Conservation (phyloP, 2,888 invertebrate genomes). For the Omphaloscelis lunosa region DNA sequence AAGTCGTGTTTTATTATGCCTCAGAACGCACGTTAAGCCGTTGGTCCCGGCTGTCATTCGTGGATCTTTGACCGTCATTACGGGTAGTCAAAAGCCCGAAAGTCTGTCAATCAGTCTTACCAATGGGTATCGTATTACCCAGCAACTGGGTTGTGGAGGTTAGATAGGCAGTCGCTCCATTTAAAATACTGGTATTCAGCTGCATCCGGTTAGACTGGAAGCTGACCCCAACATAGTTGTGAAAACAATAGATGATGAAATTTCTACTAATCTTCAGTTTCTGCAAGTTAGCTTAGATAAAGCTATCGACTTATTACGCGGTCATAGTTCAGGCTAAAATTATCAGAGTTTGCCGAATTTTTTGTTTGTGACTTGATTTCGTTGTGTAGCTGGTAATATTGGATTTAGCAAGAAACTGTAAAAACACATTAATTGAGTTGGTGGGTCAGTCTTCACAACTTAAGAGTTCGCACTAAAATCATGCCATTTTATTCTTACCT, state of each 20-base stretch:
- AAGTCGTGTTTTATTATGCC: not conserved
- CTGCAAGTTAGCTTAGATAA: not conserved
- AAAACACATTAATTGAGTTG: not conserved
- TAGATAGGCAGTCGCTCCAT: too few relatives aligned
- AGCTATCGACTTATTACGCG: not conserved
- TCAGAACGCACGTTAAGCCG: not conserved
- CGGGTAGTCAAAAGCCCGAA: too few relatives aligned
- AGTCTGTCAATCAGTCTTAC: too few relatives aligned
- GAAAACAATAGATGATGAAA: not conserved
- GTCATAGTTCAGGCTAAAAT: too few relatives aligned
- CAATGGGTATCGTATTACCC: too few relatives aligned
- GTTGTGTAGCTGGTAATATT: not conserved
- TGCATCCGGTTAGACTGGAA: not conserved
- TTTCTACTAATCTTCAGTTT: not conserved
- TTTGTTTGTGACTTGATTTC: not conserved
- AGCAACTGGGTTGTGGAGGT: too few relatives aligned
- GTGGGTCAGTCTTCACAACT: not conserved
- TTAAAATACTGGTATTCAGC: too few relatives aligned
- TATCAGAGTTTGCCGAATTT: not conserved
- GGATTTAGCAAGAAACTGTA: not conserved
- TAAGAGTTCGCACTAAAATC: too few relatives aligned
- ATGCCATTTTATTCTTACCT: not conserved
- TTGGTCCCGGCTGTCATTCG: not conserved
- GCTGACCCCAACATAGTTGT: not conserved
- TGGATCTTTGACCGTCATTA: not conserved